Conservation (phyloP, 2,797 vertebrate genomes). For the Coracias cyanogaster region DNA sequence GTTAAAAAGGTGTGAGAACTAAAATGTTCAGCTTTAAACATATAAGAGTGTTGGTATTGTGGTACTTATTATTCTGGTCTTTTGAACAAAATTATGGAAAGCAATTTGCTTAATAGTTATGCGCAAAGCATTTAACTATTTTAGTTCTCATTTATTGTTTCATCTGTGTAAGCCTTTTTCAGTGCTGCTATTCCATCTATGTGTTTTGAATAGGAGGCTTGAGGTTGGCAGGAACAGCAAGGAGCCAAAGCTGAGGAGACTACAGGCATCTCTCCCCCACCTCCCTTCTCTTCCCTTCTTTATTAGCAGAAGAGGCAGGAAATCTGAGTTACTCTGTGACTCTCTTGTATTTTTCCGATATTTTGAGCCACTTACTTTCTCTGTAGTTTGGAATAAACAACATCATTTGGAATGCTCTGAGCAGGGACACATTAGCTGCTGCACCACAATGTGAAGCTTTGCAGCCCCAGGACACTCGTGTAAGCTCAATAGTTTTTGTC, state of each 20-base stretch:
- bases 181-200: neutral
- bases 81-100: neutral
- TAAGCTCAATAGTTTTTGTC: neutral
- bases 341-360: neutral
- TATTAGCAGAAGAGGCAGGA: neutral
- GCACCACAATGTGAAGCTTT: neutral
- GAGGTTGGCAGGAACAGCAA: neutral
- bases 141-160: neutral
- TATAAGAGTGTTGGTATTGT: neutral
- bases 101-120: neutral
- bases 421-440: neutral
- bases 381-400: neutral
- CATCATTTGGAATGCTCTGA: neutral
- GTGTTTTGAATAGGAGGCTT: neutral
- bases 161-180: neutral
- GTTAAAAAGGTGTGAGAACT: neutral
- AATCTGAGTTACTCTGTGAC: neutral
- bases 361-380: neutral
- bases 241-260: neutral
- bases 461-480: fast-evolving
- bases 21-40: neutral
- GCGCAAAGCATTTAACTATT: neutral
- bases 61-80: neutral
- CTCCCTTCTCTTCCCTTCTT: neutral
- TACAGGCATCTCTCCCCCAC: neutral